phyloP scores from a whole-genome alignment of 2,888 invertebrate genomes.

The Luperina testacea region DNA sequence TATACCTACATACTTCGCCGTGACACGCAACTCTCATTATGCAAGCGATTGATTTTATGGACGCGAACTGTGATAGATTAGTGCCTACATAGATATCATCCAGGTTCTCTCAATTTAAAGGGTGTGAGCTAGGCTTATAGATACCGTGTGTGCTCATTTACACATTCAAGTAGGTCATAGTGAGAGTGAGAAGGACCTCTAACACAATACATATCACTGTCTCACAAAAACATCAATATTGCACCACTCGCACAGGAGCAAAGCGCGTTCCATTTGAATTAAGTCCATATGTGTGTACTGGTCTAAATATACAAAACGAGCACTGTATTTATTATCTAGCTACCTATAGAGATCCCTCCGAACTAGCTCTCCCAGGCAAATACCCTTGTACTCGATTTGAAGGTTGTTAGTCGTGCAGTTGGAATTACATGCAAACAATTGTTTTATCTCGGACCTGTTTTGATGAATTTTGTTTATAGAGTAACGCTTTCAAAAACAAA shows the following conservation, averaged over 20 bases:
- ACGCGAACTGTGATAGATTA: not conserved
- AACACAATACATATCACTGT: not conserved
- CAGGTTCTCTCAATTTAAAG: not conserved
- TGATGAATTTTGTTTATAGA: not conserved
- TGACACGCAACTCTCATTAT: not conserved
- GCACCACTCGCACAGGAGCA: constrained; percentile 16
- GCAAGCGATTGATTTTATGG: not conserved
- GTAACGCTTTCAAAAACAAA: no score
- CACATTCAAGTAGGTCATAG: not conserved
- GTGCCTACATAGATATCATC: not conserved
- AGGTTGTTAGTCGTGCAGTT: not conserved
- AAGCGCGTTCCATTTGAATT: not conserved
- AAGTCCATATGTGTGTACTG: not conserved
- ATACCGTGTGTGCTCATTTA: not conserved
- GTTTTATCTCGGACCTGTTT: not conserved
- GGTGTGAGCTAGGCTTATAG: no score
- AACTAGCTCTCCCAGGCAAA: not conserved
- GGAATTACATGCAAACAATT: not conserved
- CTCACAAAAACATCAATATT: constrained; percentile 28
- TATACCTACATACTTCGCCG: not conserved
- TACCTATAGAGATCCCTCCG: no score
- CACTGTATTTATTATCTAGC: not conserved
- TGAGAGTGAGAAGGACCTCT: constrained; percentile 14
- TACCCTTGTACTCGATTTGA: not conserved
- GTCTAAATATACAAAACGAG: not conserved